These are phyloP conservation scores for Dugesia japonica DNA, from an alignment of 2,888 invertebrate genomes.

Conservation along the genomic window DNA sequence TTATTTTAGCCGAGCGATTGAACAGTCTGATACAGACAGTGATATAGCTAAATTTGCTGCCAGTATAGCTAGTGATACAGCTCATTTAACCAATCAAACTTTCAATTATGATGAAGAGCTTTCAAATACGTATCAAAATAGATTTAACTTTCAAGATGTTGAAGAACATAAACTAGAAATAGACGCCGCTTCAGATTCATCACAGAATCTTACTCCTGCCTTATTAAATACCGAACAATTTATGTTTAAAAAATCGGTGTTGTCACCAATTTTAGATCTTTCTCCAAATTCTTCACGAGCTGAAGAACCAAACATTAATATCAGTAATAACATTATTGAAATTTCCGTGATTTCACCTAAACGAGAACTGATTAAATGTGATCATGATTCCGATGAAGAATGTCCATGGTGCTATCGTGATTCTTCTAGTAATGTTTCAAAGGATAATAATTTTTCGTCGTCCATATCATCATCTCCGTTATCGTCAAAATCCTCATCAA, in stretches of 20 bases:
- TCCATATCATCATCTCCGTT: not conserved
- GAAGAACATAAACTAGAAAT: not conserved
- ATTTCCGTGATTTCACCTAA: not conserved
- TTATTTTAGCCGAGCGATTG: not conserved
- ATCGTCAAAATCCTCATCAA: not conserved
- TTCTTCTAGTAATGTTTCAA: not conserved
- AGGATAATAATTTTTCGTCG: not conserved
- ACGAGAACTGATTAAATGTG: not conserved
- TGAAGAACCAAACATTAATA: not conserved
- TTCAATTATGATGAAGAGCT: constrained; percentile 15
- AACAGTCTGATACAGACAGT: constrained; percentile 1
- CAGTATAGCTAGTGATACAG: constrained; percentile 24
- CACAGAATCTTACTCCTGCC: not conserved
- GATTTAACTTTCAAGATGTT: not conserved
- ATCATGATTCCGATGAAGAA: constrained; percentile 13
- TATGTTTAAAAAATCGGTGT: not conserved
- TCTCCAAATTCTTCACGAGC: not conserved
- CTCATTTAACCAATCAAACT: constrained; percentile 17
- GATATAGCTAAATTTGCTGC: constrained; percentile 30
- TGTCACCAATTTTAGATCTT: not conserved
- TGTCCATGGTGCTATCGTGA: constrained; percentile 16
- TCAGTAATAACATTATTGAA: not conserved
- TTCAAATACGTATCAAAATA: not conserved
- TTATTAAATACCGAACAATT: not conserved
- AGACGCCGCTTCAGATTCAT: not conserved